A percentile compares a stretch with the other conserved stretches of the same genome.
phyloP scores from a whole-genome alignment of 2,113 vertebrate species.

The Mastomys natalensis region DNA sequence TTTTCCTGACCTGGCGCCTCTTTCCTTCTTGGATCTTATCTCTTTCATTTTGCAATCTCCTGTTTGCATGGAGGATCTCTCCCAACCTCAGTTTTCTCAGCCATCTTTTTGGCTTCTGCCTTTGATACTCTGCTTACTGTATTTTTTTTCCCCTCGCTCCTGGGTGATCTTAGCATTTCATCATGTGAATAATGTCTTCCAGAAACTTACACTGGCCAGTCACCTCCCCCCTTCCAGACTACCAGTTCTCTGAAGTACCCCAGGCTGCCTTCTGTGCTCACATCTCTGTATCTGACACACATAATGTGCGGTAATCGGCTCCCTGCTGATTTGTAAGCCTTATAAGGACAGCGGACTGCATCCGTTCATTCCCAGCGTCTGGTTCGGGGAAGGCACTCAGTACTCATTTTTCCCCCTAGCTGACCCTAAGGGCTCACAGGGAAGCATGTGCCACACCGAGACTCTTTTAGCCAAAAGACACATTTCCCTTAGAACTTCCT shows the following conservation, averaged over 20 bases:
- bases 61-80: background rate
- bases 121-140: background rate
- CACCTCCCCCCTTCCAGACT: background rate
- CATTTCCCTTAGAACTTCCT: conserved; percentile 27
- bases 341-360: background rate
- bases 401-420: background rate
- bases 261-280: background rate
- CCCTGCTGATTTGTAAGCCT: background rate
- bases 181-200: background rate
- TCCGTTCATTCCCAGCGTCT: background rate
- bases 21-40: background rate
- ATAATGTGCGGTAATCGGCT: background rate
- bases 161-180: background rate
- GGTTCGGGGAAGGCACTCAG: background rate
- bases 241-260: background rate
- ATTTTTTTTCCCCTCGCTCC: background rate
- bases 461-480: background rate
- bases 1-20: background rate
- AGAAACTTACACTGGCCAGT: background rate
- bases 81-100: background rate
- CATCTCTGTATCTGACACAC: background rate
- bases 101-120: background rate
- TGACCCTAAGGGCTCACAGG: background rate
- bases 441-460: background rate
- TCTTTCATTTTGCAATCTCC: background rate